Evolutionary conservation across 2,888 invertebrate genomes (phyloP), one percentile per base, ranked within the genome.

Genomic region (Ditylenchus weischeri): DNA sequence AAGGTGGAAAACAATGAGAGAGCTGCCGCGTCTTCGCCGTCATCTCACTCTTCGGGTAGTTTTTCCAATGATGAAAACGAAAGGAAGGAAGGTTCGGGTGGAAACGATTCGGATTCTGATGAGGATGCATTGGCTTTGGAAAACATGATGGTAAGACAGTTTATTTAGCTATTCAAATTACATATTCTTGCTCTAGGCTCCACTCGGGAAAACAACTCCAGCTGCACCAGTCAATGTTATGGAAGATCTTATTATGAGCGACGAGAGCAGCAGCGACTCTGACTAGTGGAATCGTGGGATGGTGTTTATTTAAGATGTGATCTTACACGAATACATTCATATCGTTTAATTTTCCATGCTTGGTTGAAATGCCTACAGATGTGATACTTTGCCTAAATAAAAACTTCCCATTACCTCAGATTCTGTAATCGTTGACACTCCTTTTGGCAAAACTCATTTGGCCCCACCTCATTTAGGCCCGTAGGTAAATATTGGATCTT

Each of bases 181-280:
- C 43, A 43, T 10, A 43, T 15, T 29, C 11, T 23, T 54, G 21
- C 10, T 54, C 10, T 8, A 54, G 54, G 54, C 54, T 2, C 54
- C 21, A 54, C 11, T 11, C n/a, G 54, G 10, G 10, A 54, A 54
- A 54, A 11, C 54, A 11, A 21, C 21, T 54, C 54, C 54, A 11
- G 54, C 54, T n/a, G 54, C 54, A 11, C 21, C 23, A 13, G 59
- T 36, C 29, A 59, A 21, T 23, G 62, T 62, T 21, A 18, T 47
- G 43, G n/a, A 62, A 19, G 62, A 62, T 29, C 62, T 62, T 19
- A 43, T 43, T n/a, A 62, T 62, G 62, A 62, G 62, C 62, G 62
- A 43, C 47, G 49, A 43, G 8, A n/a, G n/a, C n/a, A 43, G 43
- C 43, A 43, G 43, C 15, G 43, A 43, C 43, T 43, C 43, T 43